A percentile compares a stretch with the other conserved stretches of the same genome.
Conservation (phyloP, 2,888 invertebrate genomes). For the Stegana nigrithorax region DNA sequence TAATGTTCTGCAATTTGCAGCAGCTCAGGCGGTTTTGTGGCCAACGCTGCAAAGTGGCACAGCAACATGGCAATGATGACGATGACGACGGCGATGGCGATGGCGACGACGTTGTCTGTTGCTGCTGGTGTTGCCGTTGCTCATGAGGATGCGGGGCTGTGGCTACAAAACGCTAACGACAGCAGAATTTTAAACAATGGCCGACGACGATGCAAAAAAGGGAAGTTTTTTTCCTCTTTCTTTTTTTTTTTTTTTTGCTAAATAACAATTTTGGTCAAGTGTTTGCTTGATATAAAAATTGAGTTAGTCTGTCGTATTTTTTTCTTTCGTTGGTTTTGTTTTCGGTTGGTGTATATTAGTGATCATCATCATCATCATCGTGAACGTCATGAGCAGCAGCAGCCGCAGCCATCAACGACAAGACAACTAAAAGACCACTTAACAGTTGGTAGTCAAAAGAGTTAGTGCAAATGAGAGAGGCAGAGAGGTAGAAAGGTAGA, state of each 20-base stretch:
- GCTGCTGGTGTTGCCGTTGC: not conserved
- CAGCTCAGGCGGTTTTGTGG: not conserved
- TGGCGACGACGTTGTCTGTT: not conserved
- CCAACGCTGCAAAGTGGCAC: no score
- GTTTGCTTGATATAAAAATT: not conserved
- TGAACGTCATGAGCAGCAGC: no score
- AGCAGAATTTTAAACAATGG: no score
- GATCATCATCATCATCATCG: conserved; percentile 1
- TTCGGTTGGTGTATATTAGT: not conserved
- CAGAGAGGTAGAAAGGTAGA: not conserved
- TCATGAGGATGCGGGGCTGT: not conserved
- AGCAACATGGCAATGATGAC: no score
- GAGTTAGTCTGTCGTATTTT: no score
- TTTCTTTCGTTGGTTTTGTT: not conserved
- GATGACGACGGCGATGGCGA: no score
- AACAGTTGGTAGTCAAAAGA: not conserved
- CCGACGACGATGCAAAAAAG: no score
- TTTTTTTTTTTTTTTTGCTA: not conserved
- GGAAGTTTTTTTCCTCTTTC: no score
- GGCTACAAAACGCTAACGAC: no score
- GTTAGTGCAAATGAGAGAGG: not conserved
- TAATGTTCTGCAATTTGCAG: not conserved
- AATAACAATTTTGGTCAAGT: conserved; percentile 8
- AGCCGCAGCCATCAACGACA: not conserved
- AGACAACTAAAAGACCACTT: conserved; percentile 11